Evolutionary conservation across 64 coral and sea anemone species (phyloP), one percentile per base, ranked within the genome.

Genomic region (Dendronephthya gigantea): DNA sequence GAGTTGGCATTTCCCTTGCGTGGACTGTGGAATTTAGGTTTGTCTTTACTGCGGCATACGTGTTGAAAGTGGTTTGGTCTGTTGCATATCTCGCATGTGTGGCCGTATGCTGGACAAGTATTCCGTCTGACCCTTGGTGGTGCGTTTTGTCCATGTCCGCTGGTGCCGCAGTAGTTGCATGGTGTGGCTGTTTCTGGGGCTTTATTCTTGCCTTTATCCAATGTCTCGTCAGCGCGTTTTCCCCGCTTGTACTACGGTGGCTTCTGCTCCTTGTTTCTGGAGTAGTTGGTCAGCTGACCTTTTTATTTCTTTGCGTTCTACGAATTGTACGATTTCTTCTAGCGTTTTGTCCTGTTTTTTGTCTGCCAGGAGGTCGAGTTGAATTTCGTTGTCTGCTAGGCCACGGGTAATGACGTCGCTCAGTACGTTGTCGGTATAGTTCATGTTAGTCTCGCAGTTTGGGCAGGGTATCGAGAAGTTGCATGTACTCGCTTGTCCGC

Each of bases 1-100:
- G 0, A 11, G 30, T 13, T 19, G 28, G 34, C 0, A 28, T 79
- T 12, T 79, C 32, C 5, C 10, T 7, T 79, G 37, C 58, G 66
- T 31, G 48, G 34, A 1, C n/a, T n/a, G n/a, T n/a, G n/a, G 33
- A 31, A 14, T 11, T 12, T 49, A 36, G 14, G 17, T 35, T 41
- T 66, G 9, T 45, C 89, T 92, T 55, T 72, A 56, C 86, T 58
- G 48, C 15, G 84, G 83, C 10, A 68, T 84, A n/a, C n/a, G 74
- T n/a, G n/a, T n/a, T n/a, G n/a, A n/a, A n/a, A n/a, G n/a, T 75
- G 69, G n/a, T 75, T 75, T 15, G 35, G 69, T 14, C n/a, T 6
- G n/a, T 30, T 4, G 34, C n/a, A 29, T 7, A 33, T 3, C 34
- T 16, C 30, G 69, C n/a, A 75, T 9, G 66, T 15, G 8, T 70